phyloP scores from a whole-genome alignment of 2,888 invertebrate genomes.

The Orchesella flavescens region DNA sequence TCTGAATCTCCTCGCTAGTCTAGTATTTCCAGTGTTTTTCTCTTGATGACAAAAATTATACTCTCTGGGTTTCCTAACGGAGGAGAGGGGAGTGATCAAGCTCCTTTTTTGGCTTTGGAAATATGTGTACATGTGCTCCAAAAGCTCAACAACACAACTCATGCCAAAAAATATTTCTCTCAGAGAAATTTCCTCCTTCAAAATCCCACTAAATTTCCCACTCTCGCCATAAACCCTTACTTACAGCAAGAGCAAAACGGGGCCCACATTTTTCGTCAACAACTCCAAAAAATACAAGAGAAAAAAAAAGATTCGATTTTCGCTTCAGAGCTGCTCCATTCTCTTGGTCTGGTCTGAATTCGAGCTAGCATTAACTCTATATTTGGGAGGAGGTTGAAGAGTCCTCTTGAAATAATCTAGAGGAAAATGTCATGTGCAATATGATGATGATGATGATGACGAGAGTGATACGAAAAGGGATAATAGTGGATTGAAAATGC shows the following conservation, averaged over 20 bases:
- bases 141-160: not conserved
- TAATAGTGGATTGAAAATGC: not conserved
- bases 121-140: too few species aligned
- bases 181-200: not conserved
- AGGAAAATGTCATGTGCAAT: not conserved
- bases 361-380: not conserved
- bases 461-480: conserved; percentile 14
- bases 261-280: too few species aligned
- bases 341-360: not conserved
- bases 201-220: not conserved
- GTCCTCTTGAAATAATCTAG: not conserved
- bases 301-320: not conserved
- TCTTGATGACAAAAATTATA: too few species aligned
- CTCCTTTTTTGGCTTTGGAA: too few species aligned
- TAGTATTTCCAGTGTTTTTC: too few species aligned
- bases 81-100: too few species aligned
- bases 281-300: not conserved
- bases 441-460: not conserved
- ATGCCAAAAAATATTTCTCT: not conserved
- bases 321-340: not conserved
- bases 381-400: not conserved
- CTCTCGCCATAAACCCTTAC: too few species aligned
- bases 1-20: too few species aligned
- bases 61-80: too few species aligned
- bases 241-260: too few species aligned